These are phyloP conservation scores for Merops nubicus DNA, from an alignment of 2,113 vertebrate species.

Conservation along the genomic window DNA sequence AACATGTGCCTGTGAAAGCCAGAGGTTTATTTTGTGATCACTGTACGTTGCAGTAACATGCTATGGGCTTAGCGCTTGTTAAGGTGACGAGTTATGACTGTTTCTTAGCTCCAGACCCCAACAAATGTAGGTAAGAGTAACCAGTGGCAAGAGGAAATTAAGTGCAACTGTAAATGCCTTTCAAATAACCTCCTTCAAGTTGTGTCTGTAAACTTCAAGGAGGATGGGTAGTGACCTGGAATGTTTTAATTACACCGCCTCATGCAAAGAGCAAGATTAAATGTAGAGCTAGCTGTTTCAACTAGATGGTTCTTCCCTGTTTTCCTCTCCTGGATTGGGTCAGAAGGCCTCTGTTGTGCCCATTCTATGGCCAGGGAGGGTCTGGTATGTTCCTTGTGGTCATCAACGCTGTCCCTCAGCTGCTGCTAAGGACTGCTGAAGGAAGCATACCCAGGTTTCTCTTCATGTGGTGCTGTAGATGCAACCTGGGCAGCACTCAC, in stretches of 20 bases:
- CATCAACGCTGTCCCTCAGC: background rate
- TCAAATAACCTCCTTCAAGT: background rate
- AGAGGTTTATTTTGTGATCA: constrained; percentile 33
- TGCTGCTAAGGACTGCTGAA: background rate
- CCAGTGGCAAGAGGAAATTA: background rate
- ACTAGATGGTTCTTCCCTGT: background rate
- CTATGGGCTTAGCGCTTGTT: background rate
- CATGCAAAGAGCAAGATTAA: background rate
- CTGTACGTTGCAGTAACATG: background rate
- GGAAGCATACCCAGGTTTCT: background rate
- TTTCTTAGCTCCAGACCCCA: background rate
- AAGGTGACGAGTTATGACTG: rapidly evolving
- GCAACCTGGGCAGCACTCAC: background rate
- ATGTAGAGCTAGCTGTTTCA: background rate
- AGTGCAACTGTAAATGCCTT: background rate
- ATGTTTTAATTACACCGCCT: background rate
- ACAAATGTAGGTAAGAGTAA: background rate
- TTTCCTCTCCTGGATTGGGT: background rate
- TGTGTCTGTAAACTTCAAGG: background rate
- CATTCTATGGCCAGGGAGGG: background rate
- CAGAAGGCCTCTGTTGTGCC: background rate
- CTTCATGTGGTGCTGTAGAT: background rate
- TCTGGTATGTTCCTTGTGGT: background rate
- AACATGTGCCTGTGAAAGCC: background rate
- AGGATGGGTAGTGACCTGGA: background rate